Percentiles rank a stretch among this genome's conserved stretches.
These are phyloP conservation scores for Eurystomus gularis DNA, from an alignment of 2,113 vertebrate species.

Conservation along the genomic window DNA sequence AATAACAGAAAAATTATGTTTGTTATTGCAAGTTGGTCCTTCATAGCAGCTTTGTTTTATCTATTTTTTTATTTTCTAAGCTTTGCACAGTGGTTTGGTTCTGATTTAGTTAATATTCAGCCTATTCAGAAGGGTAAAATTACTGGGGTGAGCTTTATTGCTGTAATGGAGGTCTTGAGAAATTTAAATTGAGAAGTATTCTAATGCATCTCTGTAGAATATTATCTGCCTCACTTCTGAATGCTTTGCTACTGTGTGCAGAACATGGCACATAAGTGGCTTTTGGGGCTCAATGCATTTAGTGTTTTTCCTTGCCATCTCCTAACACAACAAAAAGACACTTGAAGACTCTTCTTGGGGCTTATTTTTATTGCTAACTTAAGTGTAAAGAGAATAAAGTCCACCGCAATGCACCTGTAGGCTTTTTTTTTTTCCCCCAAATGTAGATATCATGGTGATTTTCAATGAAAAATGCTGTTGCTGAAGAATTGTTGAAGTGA, in stretches of 20 bases:
- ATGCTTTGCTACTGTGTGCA: slow-evolving; percentile 29
- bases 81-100: slow-evolving; percentile 1
- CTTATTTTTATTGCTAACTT: slow-evolving; percentile 31
- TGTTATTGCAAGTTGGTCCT: background rate
- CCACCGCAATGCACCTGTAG: background rate
- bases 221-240: slow-evolving; percentile 37
- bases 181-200: slow-evolving; percentile 64
- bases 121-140: slow-evolving; percentile 62
- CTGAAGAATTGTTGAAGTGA: background rate
- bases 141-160: slow-evolving; percentile 53
- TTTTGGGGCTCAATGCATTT: background rate
- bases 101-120: slow-evolving; percentile 66
- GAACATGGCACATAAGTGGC: slow-evolving; percentile 57
- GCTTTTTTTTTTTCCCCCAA: background rate
- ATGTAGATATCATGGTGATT: background rate
- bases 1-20: background rate
- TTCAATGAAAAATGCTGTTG: background rate
- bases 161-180: slow-evolving; percentile 57
- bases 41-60: background rate
- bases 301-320: background rate
- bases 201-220: slow-evolving; percentile 61
- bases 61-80: background rate
- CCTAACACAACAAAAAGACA: slow-evolving; percentile 28
- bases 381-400: slow-evolving; percentile 3
- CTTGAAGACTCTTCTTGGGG: slow-evolving; percentile 11